These are phyloP conservation scores for Hucho hucho DNA, from an alignment of 2,113 vertebrate genomes.

Conservation along the genomic window DNA sequence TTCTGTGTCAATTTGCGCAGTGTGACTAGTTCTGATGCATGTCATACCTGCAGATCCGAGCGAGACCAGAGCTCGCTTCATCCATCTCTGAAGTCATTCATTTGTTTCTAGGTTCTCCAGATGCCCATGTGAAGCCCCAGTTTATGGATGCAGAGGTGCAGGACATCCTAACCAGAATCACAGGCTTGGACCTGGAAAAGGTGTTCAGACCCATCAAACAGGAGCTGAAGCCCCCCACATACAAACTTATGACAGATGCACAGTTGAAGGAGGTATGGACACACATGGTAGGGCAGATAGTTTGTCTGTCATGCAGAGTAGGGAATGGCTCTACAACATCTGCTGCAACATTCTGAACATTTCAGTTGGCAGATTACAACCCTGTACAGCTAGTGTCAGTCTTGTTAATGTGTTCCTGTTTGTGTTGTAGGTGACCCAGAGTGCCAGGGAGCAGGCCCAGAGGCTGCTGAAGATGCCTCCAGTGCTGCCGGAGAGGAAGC, in stretches of 20 bases:
- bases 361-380: too few relatives aligned
- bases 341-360: too few relatives aligned
- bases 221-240: slow-evolving; percentile 82
- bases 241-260: slow-evolving; percentile 89
- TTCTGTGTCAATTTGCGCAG: too few relatives aligned
- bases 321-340: too few relatives aligned
- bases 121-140: slow-evolving; percentile 45
- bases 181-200: slow-evolving; percentile 86
- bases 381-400: neutral
- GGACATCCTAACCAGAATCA: slow-evolving; percentile 83
- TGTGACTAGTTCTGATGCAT: too few relatives aligned
- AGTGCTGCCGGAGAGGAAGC: slow-evolving; percentile 81
- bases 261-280: slow-evolving; percentile 83
- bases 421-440: slow-evolving; percentile 72
- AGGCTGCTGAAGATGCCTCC: slow-evolving; percentile 83
- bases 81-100: neutral
- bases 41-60: too few relatives aligned
- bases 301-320: too few relatives aligned
- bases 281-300: neutral
- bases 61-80: neutral
- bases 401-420: neutral
- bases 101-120: slow-evolving; percentile 21
- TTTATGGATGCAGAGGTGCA: slow-evolving; percentile 89
- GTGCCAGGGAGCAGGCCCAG: slow-evolving; percentile 78
- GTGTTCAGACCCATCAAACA: slow-evolving; percentile 80